Evolutionary conservation across 2,888 invertebrate genomes (phyloP), one percentile per base, ranked within the genome.

Genomic region (Disparrhopalites patrizii): DNA sequence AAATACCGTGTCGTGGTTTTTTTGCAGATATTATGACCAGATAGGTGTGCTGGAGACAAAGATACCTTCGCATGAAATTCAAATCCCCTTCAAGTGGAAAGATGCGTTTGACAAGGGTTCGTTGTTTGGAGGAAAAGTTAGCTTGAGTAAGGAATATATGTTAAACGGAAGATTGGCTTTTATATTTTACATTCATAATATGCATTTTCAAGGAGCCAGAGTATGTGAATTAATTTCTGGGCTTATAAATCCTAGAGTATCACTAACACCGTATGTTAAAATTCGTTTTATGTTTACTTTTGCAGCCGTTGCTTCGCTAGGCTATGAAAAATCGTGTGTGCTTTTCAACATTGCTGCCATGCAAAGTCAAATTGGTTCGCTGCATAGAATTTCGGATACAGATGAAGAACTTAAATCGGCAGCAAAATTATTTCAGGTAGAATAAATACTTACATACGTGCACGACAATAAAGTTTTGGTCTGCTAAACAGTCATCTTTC

Each of bases 41-140:
- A 83, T 99, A 67, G 87, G 87, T 73, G 88, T 92, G 7, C 83
- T 99, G 78, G 97, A 98, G 82, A 84, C 86, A 65, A 99, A 99
- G 82, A 88, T 99, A 73, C 94, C 98, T 1, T 86, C 93, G 1
- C 88, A 93, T 76, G 97, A 98, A 80, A 87, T 98, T 63, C 91
- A 92, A 79, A 91, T 97, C 72, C 91, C 94, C 3, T 99, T 99
- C 81, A 99, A 98, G 80, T 99, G 99, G 98, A 96, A 96, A 81
- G 97, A 98, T 86, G 97, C 98, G 0, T 99, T 99, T 78, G 96
- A 97, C 79, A 92, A 92, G 78, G 93, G 93, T 61, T 90, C 93
- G 8, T 86, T 98, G 75, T 96, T 98, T 81, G 91, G 92, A 68
- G 92, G 92, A 68, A 86, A 91, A 79, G 89, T 91, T 78, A 93